Conservation (phyloP, 64 coral and sea anemone species). For the Exaiptasia diaphana region DNA sequence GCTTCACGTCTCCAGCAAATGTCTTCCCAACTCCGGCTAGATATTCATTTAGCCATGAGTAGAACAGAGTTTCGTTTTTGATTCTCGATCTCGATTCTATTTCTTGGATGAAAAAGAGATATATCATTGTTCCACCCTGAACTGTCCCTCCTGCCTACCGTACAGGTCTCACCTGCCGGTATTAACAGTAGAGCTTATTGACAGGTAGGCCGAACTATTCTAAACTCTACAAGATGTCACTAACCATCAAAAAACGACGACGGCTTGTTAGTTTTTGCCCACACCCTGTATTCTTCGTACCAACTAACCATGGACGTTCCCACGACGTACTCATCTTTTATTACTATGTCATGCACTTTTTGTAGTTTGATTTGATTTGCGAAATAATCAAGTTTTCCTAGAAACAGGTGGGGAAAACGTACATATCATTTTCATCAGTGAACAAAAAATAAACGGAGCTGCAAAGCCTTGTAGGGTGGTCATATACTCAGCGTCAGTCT, state of each 20-base stretch:
- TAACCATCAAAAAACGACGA: slow-evolving; percentile 24
- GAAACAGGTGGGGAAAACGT: background rate
- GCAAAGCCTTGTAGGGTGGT: background rate
- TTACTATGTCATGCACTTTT: slow-evolving; percentile 35
- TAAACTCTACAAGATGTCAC: background rate
- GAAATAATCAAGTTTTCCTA: slow-evolving; percentile 82
- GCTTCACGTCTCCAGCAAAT: slow-evolving; percentile 14
- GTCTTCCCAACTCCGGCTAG: slow-evolving; percentile 36
- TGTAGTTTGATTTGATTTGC: slow-evolving; percentile 79
- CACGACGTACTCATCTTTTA: slow-evolving; percentile 62
- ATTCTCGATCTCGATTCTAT: background rate
- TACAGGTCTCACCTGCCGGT: background rate
- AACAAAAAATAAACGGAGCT: background rate
- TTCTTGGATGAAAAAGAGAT: background rate
- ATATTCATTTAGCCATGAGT: slow-evolving; percentile 65
- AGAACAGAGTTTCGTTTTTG: slow-evolving; percentile 39
- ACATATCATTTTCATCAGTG: background rate
- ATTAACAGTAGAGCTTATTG: too few species aligned
- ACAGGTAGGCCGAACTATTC: too few species aligned
- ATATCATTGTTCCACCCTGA: background rate
- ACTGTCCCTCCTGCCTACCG: background rate
- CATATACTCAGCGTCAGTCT: background rate
- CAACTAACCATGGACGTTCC: slow-evolving; percentile 71
- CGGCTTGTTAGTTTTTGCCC: slow-evolving; percentile 52
- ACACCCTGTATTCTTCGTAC: slow-evolving; percentile 82